Percentiles rank a stretch among this genome's conserved stretches.
phyloP scores from a whole-genome alignment of 1,140 invertebrate species.

The Contarinia nasturtii region DNA sequence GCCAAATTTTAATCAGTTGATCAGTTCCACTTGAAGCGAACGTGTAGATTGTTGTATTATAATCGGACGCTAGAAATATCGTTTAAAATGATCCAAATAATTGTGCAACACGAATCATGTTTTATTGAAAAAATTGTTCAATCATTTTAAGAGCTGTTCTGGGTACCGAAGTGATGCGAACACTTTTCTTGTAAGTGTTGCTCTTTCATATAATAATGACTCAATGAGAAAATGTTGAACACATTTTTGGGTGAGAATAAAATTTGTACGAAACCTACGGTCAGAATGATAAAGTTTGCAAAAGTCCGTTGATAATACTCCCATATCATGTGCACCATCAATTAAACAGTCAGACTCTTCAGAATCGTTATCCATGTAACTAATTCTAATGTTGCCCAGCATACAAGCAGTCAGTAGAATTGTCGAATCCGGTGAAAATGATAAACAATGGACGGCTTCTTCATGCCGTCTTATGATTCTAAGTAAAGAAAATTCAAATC shows the following conservation, averaged over 20 bases:
- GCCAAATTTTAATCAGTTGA: constrained; percentile 54
- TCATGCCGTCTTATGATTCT: constrained; percentile 46
- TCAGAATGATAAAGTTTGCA: constrained; percentile 17
- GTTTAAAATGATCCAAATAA: background rate
- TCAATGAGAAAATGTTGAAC: no score
- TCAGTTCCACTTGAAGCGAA: constrained; percentile 52
- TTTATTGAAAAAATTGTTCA: no score
- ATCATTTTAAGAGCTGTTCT: no score
- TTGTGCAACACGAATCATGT: no score
- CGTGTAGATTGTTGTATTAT: constrained; percentile 26
- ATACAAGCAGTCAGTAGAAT: constrained; percentile 46
- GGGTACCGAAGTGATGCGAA: no score
- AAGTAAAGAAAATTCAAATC: no score
- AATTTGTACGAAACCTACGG: constrained; percentile 13
- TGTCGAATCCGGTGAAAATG: constrained; percentile 44
- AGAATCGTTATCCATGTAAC: constrained; percentile 34
- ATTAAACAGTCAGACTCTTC: constrained; percentile 11
- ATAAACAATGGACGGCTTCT: constrained; percentile 36
- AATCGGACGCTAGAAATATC: constrained; percentile 1
- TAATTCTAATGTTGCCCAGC: constrained; percentile 34
- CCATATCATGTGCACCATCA: constrained; percentile 55
- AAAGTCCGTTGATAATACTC: constrained; percentile 47
- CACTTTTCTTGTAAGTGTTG: no score
- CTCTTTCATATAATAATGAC: no score
- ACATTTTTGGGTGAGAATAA: constrained; percentile 2